These are phyloP conservation scores for Matsumurasca onukii DNA, from an alignment of 1,140 invertebrate genomes.

Conservation along the genomic window DNA sequence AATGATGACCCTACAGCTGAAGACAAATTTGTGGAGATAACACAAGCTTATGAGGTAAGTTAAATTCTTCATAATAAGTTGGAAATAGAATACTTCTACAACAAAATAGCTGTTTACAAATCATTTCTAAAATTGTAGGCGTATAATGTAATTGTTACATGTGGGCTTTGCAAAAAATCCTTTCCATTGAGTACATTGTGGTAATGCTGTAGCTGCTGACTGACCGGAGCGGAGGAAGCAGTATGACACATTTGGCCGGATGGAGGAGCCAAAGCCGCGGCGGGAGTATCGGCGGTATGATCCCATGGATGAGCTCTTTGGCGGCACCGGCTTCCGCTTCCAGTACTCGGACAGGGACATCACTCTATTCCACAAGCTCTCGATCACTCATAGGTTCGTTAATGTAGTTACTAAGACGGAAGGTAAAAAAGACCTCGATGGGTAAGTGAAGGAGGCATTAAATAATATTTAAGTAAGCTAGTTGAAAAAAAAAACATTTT, in stretches of 20 bases:
- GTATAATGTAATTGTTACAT: too few relatives aligned
- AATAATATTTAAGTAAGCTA: too few relatives aligned
- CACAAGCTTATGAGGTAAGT: slow-evolving; percentile 85
- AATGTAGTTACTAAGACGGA: not conserved
- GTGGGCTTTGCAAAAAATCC: too few relatives aligned
- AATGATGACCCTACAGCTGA: slow-evolving; percentile 82
- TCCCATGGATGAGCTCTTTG: slow-evolving; percentile 74
- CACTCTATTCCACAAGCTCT: slow-evolving; percentile 80
- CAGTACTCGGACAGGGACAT: slow-evolving; percentile 79
- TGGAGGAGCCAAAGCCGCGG: slow-evolving; percentile 31
- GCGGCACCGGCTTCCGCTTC: slow-evolving; percentile 59
- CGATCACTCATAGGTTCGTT: slow-evolving; percentile 75
- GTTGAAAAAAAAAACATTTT: too few relatives aligned
- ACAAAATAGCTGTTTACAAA: too few relatives aligned
- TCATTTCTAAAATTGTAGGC: too few relatives aligned
- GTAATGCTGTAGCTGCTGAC: slow-evolving; percentile 63
- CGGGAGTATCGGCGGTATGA: slow-evolving; percentile 50
- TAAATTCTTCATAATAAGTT: slow-evolving; percentile 37
- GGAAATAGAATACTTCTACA: too few relatives aligned
- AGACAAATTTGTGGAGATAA: slow-evolving; percentile 92
- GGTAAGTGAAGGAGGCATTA: too few relatives aligned
- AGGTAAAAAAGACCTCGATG: too few relatives aligned
- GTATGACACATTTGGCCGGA: slow-evolving; percentile 63
- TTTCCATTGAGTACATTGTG: too few relatives aligned
- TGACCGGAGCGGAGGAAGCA: slow-evolving; percentile 79